Conservation (phyloP, 2,888 invertebrate genomes). For the Drosophila acutilabella region DNA sequence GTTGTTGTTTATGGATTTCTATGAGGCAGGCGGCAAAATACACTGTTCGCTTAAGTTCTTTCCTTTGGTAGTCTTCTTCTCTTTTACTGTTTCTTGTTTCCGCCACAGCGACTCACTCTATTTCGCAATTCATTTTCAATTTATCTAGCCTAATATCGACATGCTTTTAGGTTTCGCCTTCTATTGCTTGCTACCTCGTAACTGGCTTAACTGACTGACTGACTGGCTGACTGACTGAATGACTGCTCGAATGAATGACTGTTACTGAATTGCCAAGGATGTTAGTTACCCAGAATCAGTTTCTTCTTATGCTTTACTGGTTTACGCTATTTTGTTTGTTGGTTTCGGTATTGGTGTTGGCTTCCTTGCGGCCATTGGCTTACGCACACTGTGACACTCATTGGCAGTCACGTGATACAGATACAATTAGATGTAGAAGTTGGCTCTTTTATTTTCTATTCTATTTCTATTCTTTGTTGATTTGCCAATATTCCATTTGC, state of each 20-base stretch:
- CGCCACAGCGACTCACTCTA: conserved; percentile 33
- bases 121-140: conserved; percentile 79
- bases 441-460: conserved; percentile 7
- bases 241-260: conserved; percentile 25
- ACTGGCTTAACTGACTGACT: conserved; percentile 59
- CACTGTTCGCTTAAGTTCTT: conserved; percentile 40
- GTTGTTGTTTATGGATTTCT: conserved; percentile 56
- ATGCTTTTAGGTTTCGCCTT: conserved; percentile 63
- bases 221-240: conserved; percentile 30
- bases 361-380: conserved; percentile 37
- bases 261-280: conserved; percentile 44
- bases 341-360: conserved; percentile 7
- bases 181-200: conserved; percentile 36
- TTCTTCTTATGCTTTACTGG: conserved; percentile 3
- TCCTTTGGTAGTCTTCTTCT: neutral
- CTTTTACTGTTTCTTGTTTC: neutral
- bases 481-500: conserved; percentile 49
- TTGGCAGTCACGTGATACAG: neutral
- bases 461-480: conserved; percentile 16
- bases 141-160: conserved; percentile 82
- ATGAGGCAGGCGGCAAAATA: conserved; percentile 38
- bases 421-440: neutral
- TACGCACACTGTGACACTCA: conserved; percentile 24
- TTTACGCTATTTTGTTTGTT: conserved; percentile 3
- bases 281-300: conserved; percentile 12